Evolutionary conservation across 1,140 invertebrate species (phyloP).

Genomic region (Lanistes nyassanus): DNA sequence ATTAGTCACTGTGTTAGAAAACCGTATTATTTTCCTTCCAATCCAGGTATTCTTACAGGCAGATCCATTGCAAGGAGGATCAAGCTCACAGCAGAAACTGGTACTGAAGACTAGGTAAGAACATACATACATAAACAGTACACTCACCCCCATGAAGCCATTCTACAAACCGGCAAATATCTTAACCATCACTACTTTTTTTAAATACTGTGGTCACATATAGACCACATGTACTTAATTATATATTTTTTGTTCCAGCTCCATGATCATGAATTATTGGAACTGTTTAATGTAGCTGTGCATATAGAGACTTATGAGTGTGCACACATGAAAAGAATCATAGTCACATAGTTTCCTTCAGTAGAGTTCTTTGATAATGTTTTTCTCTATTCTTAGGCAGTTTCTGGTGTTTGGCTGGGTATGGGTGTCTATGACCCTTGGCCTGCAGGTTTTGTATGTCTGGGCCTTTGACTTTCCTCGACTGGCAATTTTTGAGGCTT

Average conservation of each 20-base stretch:
- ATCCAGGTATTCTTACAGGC: slow-evolving; percentile 81
- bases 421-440: slow-evolving; percentile 57
- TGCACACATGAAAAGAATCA: not conserved
- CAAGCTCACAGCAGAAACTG: slow-evolving; percentile 58
- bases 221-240: not conserved
- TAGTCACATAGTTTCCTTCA: not conserved
- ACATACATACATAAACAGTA: not conserved
- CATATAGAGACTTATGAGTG: not conserved
- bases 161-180: not conserved
- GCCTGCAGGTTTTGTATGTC: slow-evolving; percentile 58
- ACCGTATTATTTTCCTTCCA: slow-evolving; percentile 25
- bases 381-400: slow-evolving; percentile 37
- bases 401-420: slow-evolving; percentile 52
- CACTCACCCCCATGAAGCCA: no score
- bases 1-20: no score
- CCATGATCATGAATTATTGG: no score
- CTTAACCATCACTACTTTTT: not conserved
- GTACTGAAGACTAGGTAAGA: slow-evolving; percentile 53
- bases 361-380: slow-evolving; percentile 2
- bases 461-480: slow-evolving; percentile 59
- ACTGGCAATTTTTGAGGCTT: slow-evolving; percentile 45
- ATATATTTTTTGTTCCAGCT: not conserved
- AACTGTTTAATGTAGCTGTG: not conserved
- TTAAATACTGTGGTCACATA: not conserved
- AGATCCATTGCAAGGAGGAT: slow-evolving; percentile 61